Evolutionary conservation across 2,113 vertebrate species (phyloP).

Genomic region (Albula glossodonta): DNA sequence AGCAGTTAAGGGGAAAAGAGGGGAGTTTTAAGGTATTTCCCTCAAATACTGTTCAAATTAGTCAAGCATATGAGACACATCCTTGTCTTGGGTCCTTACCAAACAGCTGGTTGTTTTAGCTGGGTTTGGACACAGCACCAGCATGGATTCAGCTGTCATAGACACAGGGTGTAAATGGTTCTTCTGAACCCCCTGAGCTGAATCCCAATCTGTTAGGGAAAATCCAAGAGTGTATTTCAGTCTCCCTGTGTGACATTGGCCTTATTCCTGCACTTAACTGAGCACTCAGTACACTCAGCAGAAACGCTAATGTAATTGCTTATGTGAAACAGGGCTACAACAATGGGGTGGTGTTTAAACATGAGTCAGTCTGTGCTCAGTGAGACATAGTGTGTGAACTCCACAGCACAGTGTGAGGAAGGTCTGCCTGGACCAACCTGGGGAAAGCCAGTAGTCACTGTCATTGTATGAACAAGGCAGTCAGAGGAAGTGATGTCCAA

Average conservation of each 20-base stretch:
- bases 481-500: not conserved
- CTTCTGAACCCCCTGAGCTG: not conserved
- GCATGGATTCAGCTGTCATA: constrained; percentile 7
- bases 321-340: no score
- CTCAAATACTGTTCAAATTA: constrained; percentile 20
- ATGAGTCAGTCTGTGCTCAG: not conserved
- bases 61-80: constrained; percentile 23
- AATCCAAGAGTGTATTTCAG: not conserved
- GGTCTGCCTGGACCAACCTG: no score
- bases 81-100: constrained; percentile 19
- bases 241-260: not conserved
- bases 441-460: not conserved
- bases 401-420: not conserved
- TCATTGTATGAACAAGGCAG: not conserved
- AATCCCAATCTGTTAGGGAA: not conserved
- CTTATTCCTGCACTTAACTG: not conserved
- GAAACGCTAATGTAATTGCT: no score
- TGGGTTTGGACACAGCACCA: not conserved
- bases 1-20: not conserved
- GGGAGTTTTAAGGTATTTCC: not conserved
- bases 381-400: not conserved
- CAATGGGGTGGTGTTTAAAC: no score
- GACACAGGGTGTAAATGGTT: not conserved
- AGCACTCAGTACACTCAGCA: not conserved
- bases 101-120: constrained; percentile 19